Evolutionary conservation across 1,140 invertebrate species (phyloP), one percentile per base, ranked within the genome.

Genomic region (Micrasema longulum): DNA sequence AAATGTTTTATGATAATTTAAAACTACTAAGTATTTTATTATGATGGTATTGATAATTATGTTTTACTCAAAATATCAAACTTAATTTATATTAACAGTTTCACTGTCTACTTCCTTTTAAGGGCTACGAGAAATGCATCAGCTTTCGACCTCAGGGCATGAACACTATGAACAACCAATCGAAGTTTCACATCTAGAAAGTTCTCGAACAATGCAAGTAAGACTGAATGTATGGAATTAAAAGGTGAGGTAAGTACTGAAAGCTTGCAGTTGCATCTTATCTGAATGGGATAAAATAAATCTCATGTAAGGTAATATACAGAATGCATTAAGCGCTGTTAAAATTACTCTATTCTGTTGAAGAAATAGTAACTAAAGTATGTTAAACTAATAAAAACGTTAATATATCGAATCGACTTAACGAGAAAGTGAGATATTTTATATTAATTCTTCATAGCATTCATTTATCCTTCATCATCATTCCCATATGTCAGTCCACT

Each of bases 161-260:
- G 11, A 16, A 16, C 52, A 14, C n/a, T n/a, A 35, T 31, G 26
- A 35, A 12, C 55, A 20, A 35, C 55, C 22, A 38, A 60, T 60
- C 55, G 36, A 38, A n/a, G 36, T 41, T 60, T 60, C 26, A 12
- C 36, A 60, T 60, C 55, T 60, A 60, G 55, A 60, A 60, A 60
- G 55, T 60, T 60, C 36, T 23, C 55, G 55, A 38, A 38, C 55
- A 60, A 60, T 60, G 55, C 2, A 31, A 31, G 2, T 4, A 31
- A 31, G 2, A 31, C 26, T 60, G 35, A 18, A 35, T 20, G 55
- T 60, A 38, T 41, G 36, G 7, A 60, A 60, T 38, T 60, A 60
- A 60, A 60, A 60, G 55, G 55, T 38, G 2, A 31, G 26, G 26
- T 31, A 31, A 31, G 7, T 60, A 60, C 35, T 22, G 55, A 60